These are phyloP conservation scores for Brachyhypopomus gauderio DNA, from an alignment of 2,113 vertebrate species.

Conservation along the genomic window DNA sequence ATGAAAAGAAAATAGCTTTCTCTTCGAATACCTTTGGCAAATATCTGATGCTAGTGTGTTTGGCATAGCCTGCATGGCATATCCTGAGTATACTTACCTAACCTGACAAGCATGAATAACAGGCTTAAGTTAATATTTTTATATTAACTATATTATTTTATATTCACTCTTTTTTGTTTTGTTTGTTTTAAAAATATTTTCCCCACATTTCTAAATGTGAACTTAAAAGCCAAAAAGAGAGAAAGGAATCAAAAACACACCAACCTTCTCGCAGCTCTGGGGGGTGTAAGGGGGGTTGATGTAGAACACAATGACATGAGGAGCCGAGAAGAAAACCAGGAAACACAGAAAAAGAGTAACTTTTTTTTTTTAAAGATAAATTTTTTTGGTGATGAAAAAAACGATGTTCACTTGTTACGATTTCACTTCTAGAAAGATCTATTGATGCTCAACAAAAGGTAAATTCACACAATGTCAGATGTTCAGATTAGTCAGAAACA, in stretches of 20 bases:
- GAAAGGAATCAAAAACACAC: conserved; percentile 90
- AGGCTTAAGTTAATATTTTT: background rate
- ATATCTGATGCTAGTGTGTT: background rate
- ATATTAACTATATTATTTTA: conserved; percentile 13
- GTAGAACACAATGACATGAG: conserved; percentile 99
- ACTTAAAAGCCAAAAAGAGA: conserved; percentile 82
- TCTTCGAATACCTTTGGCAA: background rate
- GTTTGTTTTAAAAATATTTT: too few relatives aligned
- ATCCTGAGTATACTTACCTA: background rate
- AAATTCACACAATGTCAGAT: conserved; percentile 18
- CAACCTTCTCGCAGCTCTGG: conserved; percentile 99
- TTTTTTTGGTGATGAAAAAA: background rate
- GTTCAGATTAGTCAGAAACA: conserved; percentile 31
- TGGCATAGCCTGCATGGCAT: background rate
- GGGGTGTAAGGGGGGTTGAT: conserved; percentile 99
- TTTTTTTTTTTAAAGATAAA: background rate
- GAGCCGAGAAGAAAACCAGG: conserved; percentile 96
- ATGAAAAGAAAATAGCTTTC: background rate
- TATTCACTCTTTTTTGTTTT: conserved; percentile 59
- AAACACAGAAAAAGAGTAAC: conserved; percentile 99
- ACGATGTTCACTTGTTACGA: background rate
- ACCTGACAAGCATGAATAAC: background rate
- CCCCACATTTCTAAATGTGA: conserved; percentile 59
- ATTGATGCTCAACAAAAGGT: conserved; percentile 10
- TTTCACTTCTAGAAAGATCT: background rate